phyloP scores from a whole-genome alignment of 2,797 vertebrate genomes.

The Chiroxiphia lanceolata region DNA sequence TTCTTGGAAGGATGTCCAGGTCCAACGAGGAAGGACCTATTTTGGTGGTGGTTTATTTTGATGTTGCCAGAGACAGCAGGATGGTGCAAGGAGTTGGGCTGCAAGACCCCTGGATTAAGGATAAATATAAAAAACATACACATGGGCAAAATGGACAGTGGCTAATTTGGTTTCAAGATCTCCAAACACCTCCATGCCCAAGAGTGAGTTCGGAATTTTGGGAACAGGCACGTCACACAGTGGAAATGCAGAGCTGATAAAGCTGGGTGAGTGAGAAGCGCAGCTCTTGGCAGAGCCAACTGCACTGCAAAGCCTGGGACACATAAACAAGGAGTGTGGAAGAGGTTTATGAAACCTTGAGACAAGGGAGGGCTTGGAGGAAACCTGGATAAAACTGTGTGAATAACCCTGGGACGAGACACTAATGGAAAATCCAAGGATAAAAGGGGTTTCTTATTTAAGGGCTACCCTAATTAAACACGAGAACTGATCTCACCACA shows the following conservation, averaged over 20 bases:
- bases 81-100: neutral
- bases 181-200: neutral
- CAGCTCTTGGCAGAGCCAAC: neutral
- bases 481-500: fast-evolving
- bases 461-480: neutral
- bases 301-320: neutral
- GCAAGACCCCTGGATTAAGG: neutral
- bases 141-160: neutral
- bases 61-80: neutral
- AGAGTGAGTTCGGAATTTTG: neutral
- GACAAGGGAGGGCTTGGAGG: neutral
- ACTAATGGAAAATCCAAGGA: neutral
- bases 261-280: neutral
- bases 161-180: neutral
- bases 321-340: fast-evolving
- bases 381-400: neutral
- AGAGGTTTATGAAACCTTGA: neutral
- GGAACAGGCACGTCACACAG: fast-evolving
- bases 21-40: neutral
- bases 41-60: neutral
- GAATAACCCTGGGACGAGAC: neutral
- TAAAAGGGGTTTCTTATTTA: neutral
- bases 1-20: neutral
- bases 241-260: neutral
- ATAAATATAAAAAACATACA: neutral